phyloP scores from a whole-genome alignment of 2,888 invertebrate genomes.

The Epinotia bilunana region DNA sequence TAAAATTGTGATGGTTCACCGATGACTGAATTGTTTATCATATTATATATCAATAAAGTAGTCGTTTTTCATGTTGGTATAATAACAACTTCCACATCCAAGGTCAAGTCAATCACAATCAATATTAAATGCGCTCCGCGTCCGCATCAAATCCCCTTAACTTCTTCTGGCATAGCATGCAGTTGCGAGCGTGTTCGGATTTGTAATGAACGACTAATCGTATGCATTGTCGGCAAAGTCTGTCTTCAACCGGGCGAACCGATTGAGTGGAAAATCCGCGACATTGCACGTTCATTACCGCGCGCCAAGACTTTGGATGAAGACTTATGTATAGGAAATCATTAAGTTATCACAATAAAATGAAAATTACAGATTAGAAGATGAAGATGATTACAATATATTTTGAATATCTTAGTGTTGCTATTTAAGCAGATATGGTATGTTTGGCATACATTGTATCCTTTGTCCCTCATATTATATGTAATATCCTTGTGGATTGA shows the following conservation, averaged over 20 bases:
- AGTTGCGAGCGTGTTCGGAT: constrained; percentile 37
- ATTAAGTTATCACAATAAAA: no score
- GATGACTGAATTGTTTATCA: neutral
- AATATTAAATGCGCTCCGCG: constrained; percentile 26
- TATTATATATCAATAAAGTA: neutral
- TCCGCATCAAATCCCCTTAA: constrained; percentile 35
- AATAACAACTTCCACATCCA: neutral
- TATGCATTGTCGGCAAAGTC: constrained; percentile 24
- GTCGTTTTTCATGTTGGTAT: neutral
- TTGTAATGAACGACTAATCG: constrained; percentile 32
- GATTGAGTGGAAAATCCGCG: constrained; percentile 13
- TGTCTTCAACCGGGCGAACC: neutral
- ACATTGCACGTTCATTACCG: constrained; percentile 5
- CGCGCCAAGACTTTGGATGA: neutral
- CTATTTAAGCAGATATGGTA: no score
- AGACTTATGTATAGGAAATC: no score
- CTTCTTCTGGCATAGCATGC: constrained; percentile 33
- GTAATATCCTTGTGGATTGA: no score
- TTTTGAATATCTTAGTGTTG: no score
- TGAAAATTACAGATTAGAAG: no score
- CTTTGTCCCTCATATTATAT: no score
- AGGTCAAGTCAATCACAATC: neutral
- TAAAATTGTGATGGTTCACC: neutral
- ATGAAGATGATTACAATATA: no score
- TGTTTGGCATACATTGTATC: no score